Evolutionary conservation across 2,797 vertebrate genomes (phyloP), one percentile per base, ranked within the genome.

Genomic region (Thalassophryne amazonica): DNA sequence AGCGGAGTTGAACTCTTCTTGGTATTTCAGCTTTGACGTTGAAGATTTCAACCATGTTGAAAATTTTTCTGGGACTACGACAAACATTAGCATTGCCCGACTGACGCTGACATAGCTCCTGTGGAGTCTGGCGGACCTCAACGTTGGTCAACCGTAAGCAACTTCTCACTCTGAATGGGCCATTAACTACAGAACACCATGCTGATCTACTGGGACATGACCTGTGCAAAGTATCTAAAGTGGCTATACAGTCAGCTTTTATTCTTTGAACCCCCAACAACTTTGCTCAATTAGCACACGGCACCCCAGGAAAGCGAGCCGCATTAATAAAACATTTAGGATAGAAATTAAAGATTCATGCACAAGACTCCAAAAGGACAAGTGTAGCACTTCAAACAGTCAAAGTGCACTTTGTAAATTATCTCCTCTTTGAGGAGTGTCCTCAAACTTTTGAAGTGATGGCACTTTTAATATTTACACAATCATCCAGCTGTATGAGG

Each of bases 261-360:
- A 48, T 34, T 60, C 38, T 57, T 16, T 27, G 8, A 16, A 60
- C 43, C 19, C 36, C 60, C 25, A 16, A 18, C 57, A 57, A 29
- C 43, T 45, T 57, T 12, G 21, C 24, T 57, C 65, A 84, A 75
- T 85, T 80, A 84, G 62, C 49, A 56, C 46, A 57, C 24, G 3
- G 59, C 76, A 31, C 56, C 62, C 54, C 60, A 45, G 72, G 75
- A 60, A 69, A 66, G 59, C 14, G 54, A 74, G 40, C 32, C 67
- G 70, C 67, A 83, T 88, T 43, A 83, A 84, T 83, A 76, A 84
- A 70, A 18, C 75, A 82, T 86, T 78, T 82, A 66, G 59, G 62
- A 64, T 49, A 39, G 51, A 60, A 60, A 75, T 86, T 1, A 84
- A 85, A 76, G 21, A 81, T 82, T 69, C 25, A 76, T 71, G 60